Conservation (phyloP, 2,888 invertebrate species). For the Drosophila pegasa region DNA sequence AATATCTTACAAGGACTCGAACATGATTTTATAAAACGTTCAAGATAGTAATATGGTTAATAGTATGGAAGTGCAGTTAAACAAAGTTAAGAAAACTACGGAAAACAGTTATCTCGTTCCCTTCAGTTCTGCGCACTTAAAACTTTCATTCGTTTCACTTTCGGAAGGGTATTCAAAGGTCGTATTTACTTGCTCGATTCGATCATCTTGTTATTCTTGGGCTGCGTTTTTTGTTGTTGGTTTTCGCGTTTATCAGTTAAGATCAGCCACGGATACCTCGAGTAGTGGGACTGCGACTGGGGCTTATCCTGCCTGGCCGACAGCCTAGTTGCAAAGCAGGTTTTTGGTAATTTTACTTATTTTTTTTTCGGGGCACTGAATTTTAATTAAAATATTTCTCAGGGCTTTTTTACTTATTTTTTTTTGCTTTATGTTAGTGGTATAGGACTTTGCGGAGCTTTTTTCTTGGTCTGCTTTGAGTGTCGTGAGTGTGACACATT, state of each 20-base stretch:
- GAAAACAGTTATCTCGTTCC: background rate
- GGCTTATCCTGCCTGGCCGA: conserved; percentile 65
- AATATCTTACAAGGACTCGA: too few species aligned
- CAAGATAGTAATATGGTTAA: too few species aligned
- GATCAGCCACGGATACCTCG: conserved; percentile 65
- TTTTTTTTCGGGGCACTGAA: conserved; percentile 65
- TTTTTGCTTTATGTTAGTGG: conserved; percentile 10
- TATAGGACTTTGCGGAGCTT: conserved; percentile 18
- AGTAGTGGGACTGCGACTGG: conserved; percentile 36
- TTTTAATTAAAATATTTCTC: conserved; percentile 80
- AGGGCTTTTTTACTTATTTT: conserved; percentile 57
- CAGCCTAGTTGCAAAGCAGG: conserved; percentile 33
- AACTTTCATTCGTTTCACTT: background rate
- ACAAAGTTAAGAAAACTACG: background rate
- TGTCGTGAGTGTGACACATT: conserved; percentile 78
- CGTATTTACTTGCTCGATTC: background rate
- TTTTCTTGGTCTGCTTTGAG: conserved; percentile 16
- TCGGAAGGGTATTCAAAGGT: conserved; percentile 23
- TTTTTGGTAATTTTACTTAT: conserved; percentile 65
- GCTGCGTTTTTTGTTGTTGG: conserved; percentile 66
- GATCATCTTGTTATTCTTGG: conserved; percentile 32
- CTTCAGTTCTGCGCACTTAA: background rate
- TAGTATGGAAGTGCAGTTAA: too few species aligned
- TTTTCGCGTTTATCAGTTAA: conserved; percentile 78
- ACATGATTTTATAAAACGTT: too few species aligned